Base-by-base conservation (phyloP, 1,140 invertebrate species). In the Argopecten irradians region DNA sequence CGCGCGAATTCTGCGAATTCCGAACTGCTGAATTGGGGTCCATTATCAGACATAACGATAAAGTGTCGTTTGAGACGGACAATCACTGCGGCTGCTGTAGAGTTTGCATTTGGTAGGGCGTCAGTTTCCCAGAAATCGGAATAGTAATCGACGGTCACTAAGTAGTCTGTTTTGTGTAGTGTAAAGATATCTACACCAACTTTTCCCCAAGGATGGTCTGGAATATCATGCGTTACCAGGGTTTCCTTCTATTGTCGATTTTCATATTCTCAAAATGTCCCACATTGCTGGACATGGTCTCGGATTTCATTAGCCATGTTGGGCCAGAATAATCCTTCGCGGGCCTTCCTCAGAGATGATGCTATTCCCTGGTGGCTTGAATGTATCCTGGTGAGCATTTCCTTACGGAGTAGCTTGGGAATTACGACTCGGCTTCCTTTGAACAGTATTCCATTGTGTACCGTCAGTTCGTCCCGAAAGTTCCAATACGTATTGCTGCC, bases 1-100 rank as follows among this genome's bases (percentile, higher is more conserved):
- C 92, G 92, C 7, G 91, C 35, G 93, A 96, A 96, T 7, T 92
- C 87, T 19, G 84, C 34, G 55, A 88, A 91, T 82, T 90, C 85
- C 36, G 43, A 3, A 32, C 86, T 88, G 16, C 13, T 85, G 39
- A 82, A 87, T 32, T 87, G 87, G 16, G 86, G 85, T 13, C 83
- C 88, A 83, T 91, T 89, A 35, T 91, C 88, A 3, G 35, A 34
- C 0, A 84, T 82, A 84, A 90, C 89, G 11, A 43, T 41, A 41
- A 91, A 90, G 43, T 88, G 86, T 33, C 19, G 11, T 82, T 91
- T 90, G 13, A 84, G 36, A 36, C 36, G 32, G 28, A 88, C 84
- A 33, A 89, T 89, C 0, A 91, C 87, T 32, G 87, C 86, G 5
- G n/a, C 82, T 32, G 89, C n/a, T n/a, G n/a, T n/a, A n/a, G n/a